Evolutionary conservation across 2,797 vertebrate species (phyloP).

Genomic region (Myotis pilosus): DNA sequence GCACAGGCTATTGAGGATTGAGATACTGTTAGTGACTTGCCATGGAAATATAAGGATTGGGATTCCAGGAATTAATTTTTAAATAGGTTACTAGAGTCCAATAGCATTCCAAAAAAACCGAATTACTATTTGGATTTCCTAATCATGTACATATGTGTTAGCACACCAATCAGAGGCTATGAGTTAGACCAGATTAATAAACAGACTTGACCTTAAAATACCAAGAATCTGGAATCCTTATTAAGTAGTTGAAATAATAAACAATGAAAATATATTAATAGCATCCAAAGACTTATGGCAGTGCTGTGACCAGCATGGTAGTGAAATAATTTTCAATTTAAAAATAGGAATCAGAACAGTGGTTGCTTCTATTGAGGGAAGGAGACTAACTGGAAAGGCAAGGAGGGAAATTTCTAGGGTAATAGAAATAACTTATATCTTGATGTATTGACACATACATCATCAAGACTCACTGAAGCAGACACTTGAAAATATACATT

Average conservation of each 20-base stretch:
- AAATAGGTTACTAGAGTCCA: constrained; percentile 7
- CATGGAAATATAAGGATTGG: neutral
- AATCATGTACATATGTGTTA: neutral
- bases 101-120: neutral
- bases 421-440: neutral
- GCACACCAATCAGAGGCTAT: neutral
- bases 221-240: neutral
- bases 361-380: neutral
- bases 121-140: neutral
- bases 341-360: neutral
- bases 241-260: neutral
- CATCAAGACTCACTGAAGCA: neutral
- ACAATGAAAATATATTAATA: constrained; percentile 1
- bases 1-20: constrained; percentile 3
- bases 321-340: neutral
- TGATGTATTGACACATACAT: neutral
- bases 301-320: neutral
- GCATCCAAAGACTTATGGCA: neutral
- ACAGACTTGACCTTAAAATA: neutral
- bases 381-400: neutral
- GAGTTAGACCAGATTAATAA: neutral
- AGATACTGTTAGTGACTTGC: constrained; percentile 31
- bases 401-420: constrained; percentile 5
- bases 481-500: neutral
- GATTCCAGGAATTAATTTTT: constrained; percentile 35